These are phyloP conservation scores for Chaenogobius annularis DNA, from an alignment of 2,113 vertebrate species.

Conservation along the genomic window DNA sequence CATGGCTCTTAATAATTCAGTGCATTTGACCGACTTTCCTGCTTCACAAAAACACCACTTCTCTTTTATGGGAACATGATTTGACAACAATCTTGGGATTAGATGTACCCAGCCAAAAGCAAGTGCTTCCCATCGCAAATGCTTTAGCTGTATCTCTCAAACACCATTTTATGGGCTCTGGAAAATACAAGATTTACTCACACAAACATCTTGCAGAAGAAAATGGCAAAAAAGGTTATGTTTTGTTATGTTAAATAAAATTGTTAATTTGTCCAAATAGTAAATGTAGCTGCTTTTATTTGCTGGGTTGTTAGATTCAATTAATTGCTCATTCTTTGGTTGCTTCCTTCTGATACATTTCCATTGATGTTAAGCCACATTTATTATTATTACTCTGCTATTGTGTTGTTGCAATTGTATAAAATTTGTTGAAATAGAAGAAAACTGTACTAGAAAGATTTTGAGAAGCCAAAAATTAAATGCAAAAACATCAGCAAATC, in stretches of 20 bases:
- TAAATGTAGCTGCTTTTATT: neutral
- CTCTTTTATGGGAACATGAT: constrained; percentile 65
- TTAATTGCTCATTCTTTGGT: neutral
- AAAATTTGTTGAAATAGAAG: neutral
- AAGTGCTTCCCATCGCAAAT: constrained; percentile 45
- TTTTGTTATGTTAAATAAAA: neutral
- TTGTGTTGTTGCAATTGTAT: neutral
- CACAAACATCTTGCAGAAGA: neutral
- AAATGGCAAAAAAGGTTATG: neutral
- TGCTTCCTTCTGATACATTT: neutral
- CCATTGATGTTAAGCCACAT: neutral
- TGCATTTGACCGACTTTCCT: constrained; percentile 31
- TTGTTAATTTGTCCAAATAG: neutral
- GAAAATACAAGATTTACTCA: neutral
- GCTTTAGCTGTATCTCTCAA: constrained; percentile 33
- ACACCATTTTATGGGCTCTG: constrained; percentile 2
- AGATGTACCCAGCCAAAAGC: constrained; percentile 23
- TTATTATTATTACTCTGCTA: neutral
- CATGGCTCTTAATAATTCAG: constrained; percentile 64
- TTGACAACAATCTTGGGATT: constrained; percentile 57
- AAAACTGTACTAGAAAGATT: constrained; percentile 6
- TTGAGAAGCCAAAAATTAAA: constrained; percentile 15
- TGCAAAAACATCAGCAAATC: constrained; percentile 11
- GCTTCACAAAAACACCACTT: constrained; percentile 59
- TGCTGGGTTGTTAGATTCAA: neutral